Evolutionary conservation across 2,888 invertebrate genomes (phyloP).

Genomic region (Acronicta aceris): DNA sequence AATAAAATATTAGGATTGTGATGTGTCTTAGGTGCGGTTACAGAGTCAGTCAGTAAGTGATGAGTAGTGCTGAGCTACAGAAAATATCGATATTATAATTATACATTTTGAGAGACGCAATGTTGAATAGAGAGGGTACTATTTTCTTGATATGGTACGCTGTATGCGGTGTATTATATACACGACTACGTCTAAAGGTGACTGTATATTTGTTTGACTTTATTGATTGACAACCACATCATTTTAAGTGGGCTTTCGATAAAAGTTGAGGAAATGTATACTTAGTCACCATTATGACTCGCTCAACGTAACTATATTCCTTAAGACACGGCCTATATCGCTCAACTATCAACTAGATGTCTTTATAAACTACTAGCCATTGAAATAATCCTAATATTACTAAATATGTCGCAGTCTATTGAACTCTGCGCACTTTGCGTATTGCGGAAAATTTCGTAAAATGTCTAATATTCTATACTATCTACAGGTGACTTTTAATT

Average conservation of each 20-base stretch:
- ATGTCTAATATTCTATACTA: neutral
- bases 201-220: neutral
- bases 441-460: neutral
- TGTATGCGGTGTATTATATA: conserved; percentile 6
- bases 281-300: conserved; percentile 5
- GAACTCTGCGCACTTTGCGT: too few relatives aligned
- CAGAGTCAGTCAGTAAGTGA: too few relatives aligned
- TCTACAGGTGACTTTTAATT: neutral
- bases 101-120: neutral
- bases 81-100: too few relatives aligned
- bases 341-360: conserved; percentile 20
- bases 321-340: conserved; percentile 37
- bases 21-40: too few relatives aligned
- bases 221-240: too few relatives aligned
- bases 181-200: conserved; percentile 1
- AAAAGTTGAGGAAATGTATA: neutral
- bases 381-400: neutral
- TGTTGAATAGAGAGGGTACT: too few relatives aligned
- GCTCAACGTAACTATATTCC: conserved; percentile 34
- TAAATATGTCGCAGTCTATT: neutral
- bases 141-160: neutral
- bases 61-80: too few relatives aligned
- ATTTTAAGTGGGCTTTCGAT: too few relatives aligned
- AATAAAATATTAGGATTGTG: neutral
- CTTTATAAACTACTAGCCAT: neutral